A percentile compares a stretch with the other conserved stretches of the same genome.
These are phyloP conservation scores for Syncerus caffer DNA, from an alignment of 2,797 vertebrate species.

Conservation along the genomic window DNA sequence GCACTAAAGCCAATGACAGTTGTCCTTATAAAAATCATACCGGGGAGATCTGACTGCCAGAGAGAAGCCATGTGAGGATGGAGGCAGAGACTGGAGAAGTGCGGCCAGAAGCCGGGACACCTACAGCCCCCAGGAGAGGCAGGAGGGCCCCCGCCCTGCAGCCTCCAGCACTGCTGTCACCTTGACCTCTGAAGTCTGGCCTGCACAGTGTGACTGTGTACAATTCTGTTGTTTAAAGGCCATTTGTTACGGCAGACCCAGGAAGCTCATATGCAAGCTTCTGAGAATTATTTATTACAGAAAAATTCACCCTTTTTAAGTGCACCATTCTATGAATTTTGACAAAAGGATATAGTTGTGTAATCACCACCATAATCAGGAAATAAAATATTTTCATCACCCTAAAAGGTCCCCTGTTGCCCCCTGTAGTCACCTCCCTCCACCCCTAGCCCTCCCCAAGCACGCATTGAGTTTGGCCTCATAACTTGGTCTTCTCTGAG, in stretches of 20 bases:
- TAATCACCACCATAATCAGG: background rate
- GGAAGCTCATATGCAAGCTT: background rate
- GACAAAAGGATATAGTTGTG: background rate
- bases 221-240: background rate
- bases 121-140: background rate
- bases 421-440: background rate
- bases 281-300: background rate
- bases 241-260: background rate
- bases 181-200: background rate
- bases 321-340: background rate
- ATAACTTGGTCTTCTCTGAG: background rate
- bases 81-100: too few species aligned
- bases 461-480: accelerated
- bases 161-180: background rate
- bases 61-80: background rate
- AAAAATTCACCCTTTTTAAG: background rate
- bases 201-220: too few species aligned
- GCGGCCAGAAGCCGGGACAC: background rate
- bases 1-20: background rate
- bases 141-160: background rate
- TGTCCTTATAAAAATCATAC: background rate
- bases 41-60: background rate
- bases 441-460: background rate
- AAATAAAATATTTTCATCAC: background rate
- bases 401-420: background rate